These are phyloP conservation scores for Aleiodes testaceus DNA, from an alignment of 2,888 invertebrate genomes.

Conservation along the genomic window DNA sequence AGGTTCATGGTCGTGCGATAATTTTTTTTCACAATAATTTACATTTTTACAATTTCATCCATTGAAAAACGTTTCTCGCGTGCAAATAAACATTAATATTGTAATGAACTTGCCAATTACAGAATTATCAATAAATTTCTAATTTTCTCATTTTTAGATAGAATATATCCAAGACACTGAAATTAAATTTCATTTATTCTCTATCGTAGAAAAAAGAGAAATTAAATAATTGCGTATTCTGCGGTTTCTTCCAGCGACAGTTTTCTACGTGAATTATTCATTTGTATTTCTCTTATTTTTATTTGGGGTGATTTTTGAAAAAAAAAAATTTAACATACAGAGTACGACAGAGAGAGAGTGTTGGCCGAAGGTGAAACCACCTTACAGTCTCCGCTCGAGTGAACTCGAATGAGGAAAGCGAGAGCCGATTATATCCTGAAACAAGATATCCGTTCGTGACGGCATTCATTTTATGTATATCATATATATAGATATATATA, in stretches of 20 bases:
- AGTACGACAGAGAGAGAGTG: constrained; percentile 27
- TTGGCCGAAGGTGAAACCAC: constrained; percentile 52
- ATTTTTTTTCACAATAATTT: constrained; percentile 20
- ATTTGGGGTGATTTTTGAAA: neutral
- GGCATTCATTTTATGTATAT: constrained; percentile 15
- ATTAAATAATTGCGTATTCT: constrained; percentile 9
- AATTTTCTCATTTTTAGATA: neutral
- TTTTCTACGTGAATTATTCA: neutral
- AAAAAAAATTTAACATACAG: constrained; percentile 8
- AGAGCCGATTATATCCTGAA: constrained; percentile 45
- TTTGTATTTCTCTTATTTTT: constrained; percentile 1
- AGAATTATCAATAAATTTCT: constrained; percentile 17
- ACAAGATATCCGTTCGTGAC: constrained; percentile 38
- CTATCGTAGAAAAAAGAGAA: neutral
- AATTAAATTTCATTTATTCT: neutral
- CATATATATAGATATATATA: neutral
- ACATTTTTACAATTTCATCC: neutral
- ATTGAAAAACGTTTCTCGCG: neutral
- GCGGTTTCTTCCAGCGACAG: constrained; percentile 12
- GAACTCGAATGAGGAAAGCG: constrained; percentile 53
- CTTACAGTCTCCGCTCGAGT: constrained; percentile 47
- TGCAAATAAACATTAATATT: constrained; percentile 1
- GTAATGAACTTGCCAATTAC: constrained; percentile 23
- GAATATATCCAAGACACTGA: constrained; percentile 9
- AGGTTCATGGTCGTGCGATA: constrained; percentile 35